Evolutionary conservation across 2,113 vertebrate genomes (phyloP).

Genomic region (Erinaceus europaeus): DNA sequence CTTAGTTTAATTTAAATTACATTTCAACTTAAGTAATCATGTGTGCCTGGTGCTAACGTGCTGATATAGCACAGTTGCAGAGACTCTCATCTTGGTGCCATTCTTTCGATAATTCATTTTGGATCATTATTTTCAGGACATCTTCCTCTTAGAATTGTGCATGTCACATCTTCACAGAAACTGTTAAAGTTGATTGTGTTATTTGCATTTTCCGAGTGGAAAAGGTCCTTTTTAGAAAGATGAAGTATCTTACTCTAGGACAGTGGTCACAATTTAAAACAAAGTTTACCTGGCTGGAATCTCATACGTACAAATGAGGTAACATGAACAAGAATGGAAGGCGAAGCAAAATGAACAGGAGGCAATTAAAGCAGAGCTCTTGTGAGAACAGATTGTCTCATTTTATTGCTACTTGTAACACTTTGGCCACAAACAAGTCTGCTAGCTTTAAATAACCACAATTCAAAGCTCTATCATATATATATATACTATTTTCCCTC

Average conservation of each 20-base stretch:
- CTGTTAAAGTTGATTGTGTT: not conserved
- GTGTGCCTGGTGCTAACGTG: not conserved
- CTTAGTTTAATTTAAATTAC: not conserved
- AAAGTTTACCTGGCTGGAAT: not conserved
- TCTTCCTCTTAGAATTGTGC: not conserved
- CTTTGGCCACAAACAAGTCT: conserved; percentile 33
- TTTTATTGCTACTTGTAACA: conserved; percentile 66
- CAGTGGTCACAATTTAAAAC: not conserved
- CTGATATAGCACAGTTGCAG: not conserved
- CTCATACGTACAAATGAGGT: not conserved
- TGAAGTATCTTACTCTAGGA: not conserved
- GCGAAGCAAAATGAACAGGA: not conserved
- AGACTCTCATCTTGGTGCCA: not conserved
- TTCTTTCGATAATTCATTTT: conserved; percentile 30
- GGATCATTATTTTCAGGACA: not conserved
- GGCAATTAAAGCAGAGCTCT: conserved; percentile 18
- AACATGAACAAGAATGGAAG: not conserved
- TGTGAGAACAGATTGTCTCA: conserved; percentile 34
- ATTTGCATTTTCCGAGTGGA: conserved; percentile 16
- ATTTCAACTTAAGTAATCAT: not conserved
- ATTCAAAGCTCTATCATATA: not conserved
- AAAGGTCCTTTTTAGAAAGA: not conserved
- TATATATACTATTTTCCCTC: not conserved
- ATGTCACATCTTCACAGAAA: conserved; percentile 6
- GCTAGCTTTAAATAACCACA: conserved; percentile 52